Evolutionary conservation across 2,113 vertebrate species (phyloP).

Genomic region (Antigone vipio): DNA sequence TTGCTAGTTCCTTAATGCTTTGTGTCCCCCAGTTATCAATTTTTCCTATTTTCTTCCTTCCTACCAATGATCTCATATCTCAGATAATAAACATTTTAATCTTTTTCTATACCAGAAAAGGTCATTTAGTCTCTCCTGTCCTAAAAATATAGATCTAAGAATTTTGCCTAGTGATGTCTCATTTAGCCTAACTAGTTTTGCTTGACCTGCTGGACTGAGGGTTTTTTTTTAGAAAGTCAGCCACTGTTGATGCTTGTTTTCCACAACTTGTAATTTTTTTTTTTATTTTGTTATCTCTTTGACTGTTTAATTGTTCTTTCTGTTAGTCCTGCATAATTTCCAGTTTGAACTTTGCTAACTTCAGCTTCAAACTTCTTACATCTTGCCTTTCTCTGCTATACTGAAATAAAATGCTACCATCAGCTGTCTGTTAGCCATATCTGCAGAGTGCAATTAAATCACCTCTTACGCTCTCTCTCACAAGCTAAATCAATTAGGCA

Average conservation of each 20-base stretch:
- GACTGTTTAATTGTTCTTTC: background rate
- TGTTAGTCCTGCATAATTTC: background rate
- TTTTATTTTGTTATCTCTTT: background rate
- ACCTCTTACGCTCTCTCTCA: background rate
- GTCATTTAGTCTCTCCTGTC: background rate
- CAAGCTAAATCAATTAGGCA: background rate
- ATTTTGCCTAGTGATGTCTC: background rate
- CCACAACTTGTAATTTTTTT: background rate
- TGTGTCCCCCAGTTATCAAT: rapidly evolving
- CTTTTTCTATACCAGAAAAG: background rate
- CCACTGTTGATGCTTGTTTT: background rate
- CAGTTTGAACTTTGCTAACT: background rate
- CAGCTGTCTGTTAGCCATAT: background rate
- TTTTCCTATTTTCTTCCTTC: background rate
- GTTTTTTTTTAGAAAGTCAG: background rate
- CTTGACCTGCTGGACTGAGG: background rate
- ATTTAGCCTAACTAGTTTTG: background rate
- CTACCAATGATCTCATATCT: background rate
- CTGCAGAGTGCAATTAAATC: background rate
- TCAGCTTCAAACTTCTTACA: background rate
- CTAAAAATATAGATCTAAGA: background rate
- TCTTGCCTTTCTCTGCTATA: background rate
- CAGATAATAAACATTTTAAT: background rate
- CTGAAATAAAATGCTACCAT: background rate
- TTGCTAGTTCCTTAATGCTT: background rate